Evolutionary conservation across 2,888 invertebrate species (phyloP).

Genomic region (Tholera decimalis): DNA sequence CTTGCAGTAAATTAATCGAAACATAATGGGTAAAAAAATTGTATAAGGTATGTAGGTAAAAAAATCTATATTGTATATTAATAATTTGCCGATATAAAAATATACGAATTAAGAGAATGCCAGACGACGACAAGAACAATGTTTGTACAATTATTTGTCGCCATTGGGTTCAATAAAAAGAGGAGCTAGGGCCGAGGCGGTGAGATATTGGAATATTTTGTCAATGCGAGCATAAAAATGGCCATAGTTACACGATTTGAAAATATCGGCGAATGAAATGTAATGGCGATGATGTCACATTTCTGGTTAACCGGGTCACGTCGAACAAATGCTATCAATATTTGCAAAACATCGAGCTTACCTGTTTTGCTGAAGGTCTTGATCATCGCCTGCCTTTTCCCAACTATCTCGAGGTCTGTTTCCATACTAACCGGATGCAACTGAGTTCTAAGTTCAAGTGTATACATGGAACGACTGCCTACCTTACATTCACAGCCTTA

Average conservation of each 20-base stretch:
- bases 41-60: slow-evolving; percentile 11
- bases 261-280: slow-evolving; percentile 14
- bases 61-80: slow-evolving; percentile 22
- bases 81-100: slow-evolving; percentile 16
- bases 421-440: too few species aligned
- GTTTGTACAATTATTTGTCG: slow-evolving; percentile 26
- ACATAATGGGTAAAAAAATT: slow-evolving; percentile 17
- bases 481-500: too few species aligned
- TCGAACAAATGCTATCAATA: too few species aligned
- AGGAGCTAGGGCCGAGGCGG: slow-evolving; percentile 2
- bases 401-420: too few species aligned
- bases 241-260: slow-evolving; percentile 32
- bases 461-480: too few species aligned
- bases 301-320: too few species aligned
- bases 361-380: too few species aligned
- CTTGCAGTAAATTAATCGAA: slow-evolving; percentile 27
- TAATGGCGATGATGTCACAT: not conserved
- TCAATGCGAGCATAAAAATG: slow-evolving; percentile 18
- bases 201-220: slow-evolving; percentile 42
- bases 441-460: too few species aligned
- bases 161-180: slow-evolving; percentile 17
- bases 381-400: too few species aligned
- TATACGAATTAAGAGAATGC: slow-evolving; percentile 6
- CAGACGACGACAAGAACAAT: slow-evolving; percentile 13
- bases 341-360: too few species aligned